A percentile compares a stretch with the other conserved stretches of the same genome.
Evolutionary conservation across 2,888 invertebrate genomes (phyloP).

Genomic region (Rhaphigaster nebulosa): DNA sequence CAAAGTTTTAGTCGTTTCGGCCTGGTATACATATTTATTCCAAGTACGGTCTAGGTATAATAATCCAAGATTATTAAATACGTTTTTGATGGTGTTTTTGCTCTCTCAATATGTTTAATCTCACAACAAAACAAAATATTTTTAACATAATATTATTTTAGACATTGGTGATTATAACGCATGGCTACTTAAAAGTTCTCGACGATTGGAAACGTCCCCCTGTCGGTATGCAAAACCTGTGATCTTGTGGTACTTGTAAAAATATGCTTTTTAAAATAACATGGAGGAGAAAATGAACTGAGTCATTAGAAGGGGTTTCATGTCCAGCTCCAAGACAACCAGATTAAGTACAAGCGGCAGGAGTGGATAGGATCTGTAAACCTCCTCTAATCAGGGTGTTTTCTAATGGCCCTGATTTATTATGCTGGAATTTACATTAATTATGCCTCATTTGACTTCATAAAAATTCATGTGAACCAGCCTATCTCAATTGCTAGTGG

Average conservation of each 20-base stretch:
- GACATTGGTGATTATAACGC: neutral
- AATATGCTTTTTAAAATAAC: neutral
- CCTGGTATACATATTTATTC: too few species aligned
- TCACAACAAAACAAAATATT: too few species aligned
- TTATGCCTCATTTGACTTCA: constrained; percentile 33
- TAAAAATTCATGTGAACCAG: constrained; percentile 43
- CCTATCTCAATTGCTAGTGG: constrained; percentile 6
- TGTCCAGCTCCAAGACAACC: neutral
- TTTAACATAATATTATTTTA: too few species aligned
- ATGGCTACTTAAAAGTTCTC: neutral
- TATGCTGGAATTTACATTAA: constrained; percentile 40
- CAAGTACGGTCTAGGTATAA: too few species aligned
- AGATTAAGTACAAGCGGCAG: neutral
- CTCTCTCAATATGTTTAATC: too few species aligned
- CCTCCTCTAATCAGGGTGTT: constrained; percentile 39
- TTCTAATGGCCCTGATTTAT: neutral
- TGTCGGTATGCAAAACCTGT: neutral
- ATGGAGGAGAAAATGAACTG: neutral
- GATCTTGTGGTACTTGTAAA: neutral
- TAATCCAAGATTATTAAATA: too few species aligned
- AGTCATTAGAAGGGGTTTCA: neutral
- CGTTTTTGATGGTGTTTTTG: too few species aligned
- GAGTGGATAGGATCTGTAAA: constrained; percentile 24
- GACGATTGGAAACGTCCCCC: neutral
- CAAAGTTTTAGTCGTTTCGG: too few species aligned